These are phyloP conservation scores for Phocides pigmalion DNA, from an alignment of 1,140 invertebrate species.

Conservation along the genomic window DNA sequence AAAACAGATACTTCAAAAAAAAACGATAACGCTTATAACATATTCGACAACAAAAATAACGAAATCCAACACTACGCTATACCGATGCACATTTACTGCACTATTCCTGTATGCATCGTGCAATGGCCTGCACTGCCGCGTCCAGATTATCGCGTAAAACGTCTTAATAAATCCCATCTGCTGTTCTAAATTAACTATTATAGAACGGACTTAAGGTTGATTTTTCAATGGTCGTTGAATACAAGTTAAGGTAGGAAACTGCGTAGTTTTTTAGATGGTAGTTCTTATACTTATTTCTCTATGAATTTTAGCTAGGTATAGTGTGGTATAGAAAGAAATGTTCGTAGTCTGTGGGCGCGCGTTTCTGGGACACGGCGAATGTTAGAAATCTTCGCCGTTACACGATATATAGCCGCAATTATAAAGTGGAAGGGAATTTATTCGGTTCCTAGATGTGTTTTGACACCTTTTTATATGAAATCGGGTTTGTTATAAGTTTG, in stretches of 20 bases:
- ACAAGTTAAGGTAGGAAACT: slow-evolving; percentile 18
- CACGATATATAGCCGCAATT: slow-evolving; percentile 49
- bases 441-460: slow-evolving; percentile 18
- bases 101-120: slow-evolving; percentile 82
- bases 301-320: slow-evolving; percentile 83
- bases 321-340: slow-evolving; percentile 81
- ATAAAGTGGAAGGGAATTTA: slow-evolving; percentile 42
- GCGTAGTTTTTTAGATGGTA: slow-evolving; percentile 74
- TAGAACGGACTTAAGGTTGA: neutral
- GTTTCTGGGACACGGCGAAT: slow-evolving; percentile 77
- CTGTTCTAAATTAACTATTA: slow-evolving; percentile 37
- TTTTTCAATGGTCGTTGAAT: slow-evolving; percentile 4
- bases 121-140: slow-evolving; percentile 79
- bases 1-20: no score
- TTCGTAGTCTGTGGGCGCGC: slow-evolving; percentile 70
- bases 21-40: no score
- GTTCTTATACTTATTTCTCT: slow-evolving; percentile 82
- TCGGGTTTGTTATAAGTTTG: no score
- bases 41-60: slow-evolving; percentile 26
- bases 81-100: slow-evolving; percentile 57
- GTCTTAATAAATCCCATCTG: slow-evolving; percentile 33
- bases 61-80: slow-evolving; percentile 66
- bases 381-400: slow-evolving; percentile 74
- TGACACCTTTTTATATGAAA: no score
- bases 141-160: slow-evolving; percentile 43